Conservation (phyloP, 2,113 vertebrate species). For the Apteryx mantelli region DNA sequence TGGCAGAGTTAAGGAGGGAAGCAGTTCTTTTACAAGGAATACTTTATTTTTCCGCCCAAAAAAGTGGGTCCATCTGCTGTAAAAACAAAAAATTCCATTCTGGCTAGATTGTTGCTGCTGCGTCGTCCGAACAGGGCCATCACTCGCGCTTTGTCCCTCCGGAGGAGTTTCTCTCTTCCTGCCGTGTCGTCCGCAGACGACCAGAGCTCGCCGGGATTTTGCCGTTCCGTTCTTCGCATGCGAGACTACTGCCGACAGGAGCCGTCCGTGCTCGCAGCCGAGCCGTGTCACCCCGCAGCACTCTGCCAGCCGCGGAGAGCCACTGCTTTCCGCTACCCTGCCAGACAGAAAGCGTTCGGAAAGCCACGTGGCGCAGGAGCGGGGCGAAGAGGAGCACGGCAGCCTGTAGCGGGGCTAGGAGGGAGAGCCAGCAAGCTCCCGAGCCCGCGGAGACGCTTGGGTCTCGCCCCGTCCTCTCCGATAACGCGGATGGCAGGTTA, state of each 20-base stretch:
- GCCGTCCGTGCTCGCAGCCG: fast-evolving
- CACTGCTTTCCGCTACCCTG: too few relatives aligned
- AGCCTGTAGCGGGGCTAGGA: too few relatives aligned
- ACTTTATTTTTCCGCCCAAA: neutral
- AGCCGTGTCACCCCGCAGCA: neutral
- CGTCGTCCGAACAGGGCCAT: neutral
- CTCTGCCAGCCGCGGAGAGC: too few relatives aligned
- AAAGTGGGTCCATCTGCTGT: constrained; percentile 27
- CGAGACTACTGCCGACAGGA: neutral
- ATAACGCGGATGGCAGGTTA: fast-evolving
- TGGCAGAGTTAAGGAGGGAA: constrained; percentile 25
- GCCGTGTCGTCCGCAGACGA: fast-evolving
- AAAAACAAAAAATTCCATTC: neutral
- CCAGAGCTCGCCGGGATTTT: neutral
- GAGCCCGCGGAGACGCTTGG: fast-evolving
- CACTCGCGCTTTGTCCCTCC: neutral
- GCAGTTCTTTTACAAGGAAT: neutral
- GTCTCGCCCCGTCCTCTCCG: neutral
- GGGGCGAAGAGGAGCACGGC: fast-evolving
- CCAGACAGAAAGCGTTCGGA: too few relatives aligned
- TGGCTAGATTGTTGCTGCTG: neutral
- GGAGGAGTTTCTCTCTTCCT: neutral
- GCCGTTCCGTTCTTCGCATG: neutral
- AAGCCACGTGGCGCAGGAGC: neutral
- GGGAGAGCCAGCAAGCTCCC: too few relatives aligned